Conservation (phyloP, 2,113 vertebrate genomes). For the Coracopsis vasa region DNA sequence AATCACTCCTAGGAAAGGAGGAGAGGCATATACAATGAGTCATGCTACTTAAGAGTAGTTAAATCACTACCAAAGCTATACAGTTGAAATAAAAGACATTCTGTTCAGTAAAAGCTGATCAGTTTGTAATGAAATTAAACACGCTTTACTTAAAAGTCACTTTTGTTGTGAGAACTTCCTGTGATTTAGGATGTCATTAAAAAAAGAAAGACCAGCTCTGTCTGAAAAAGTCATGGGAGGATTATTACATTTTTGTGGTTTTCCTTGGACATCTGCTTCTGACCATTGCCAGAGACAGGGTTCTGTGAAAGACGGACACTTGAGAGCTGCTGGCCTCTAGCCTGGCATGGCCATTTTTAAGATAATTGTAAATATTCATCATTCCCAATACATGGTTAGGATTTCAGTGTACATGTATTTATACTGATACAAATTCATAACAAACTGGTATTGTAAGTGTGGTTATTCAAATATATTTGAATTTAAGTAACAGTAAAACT, state of each 20-base stretch:
- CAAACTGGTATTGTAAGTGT: background rate
- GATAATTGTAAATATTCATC: background rate
- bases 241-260: background rate
- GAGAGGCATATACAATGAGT: background rate
- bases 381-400: background rate
- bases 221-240: background rate
- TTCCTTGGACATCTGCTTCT: background rate
- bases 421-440: background rate
- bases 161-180: background rate
- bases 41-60: background rate
- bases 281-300: background rate
- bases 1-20: conserved; percentile 78
- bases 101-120: background rate
- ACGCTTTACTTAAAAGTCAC: background rate
- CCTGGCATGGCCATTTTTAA: background rate
- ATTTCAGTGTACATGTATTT: background rate
- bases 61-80: background rate
- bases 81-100: background rate
- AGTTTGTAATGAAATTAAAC: background rate
- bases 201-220: background rate
- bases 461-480: background rate
- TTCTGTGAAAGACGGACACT: background rate
- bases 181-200: background rate
- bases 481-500: background rate
- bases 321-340: background rate